Evolutionary conservation across 64 coral and sea anemone species (phyloP), one percentile per base, ranked within the genome.

Genomic region (Porites australiensis): DNA sequence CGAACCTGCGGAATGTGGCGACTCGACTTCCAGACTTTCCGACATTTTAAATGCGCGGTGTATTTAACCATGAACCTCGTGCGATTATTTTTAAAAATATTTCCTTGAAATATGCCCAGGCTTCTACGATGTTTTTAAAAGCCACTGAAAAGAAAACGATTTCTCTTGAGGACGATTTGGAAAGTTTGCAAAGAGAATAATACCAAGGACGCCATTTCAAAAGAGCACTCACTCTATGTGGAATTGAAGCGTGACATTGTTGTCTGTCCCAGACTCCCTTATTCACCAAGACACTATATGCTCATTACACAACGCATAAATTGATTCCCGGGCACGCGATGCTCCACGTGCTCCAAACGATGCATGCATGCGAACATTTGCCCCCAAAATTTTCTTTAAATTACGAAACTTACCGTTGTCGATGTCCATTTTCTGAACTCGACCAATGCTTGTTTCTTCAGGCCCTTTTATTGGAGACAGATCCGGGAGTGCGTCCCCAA

Each of bases 391-490:
- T 37, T 37, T 37, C 27, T 37, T 37, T 5, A 12, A 57, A 57
- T 9, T 57, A 57, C 54, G 12, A 4, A 57, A 37, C 55, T 0
- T 66, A 83, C 80, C 80, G 50, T 50, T n/a, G 13, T 3, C 13
- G 7, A 49, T 47, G 3, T 83, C 18, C 59, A 64, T 65, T 83
- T 12, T 19, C 2, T 19, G 44, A 21, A 15, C 13, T 37, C 13
- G 53, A 14, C 61, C 4, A 23, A 14, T 14, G 21, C 8, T 12
- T 37, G n/a, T 59, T 22, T 37, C 13, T 5, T 8, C 6, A 79
- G 45, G 16, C 46, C 70, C 50, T 71, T 92, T 92, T 48, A 92
- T 92, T 44, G 90, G 90, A 3, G 90, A 92, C 15, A 92, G 60
- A 92, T 92, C 90, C 2, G 90, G 90, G 45, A 92, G 73, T 37